These are phyloP conservation scores for Platichthys flesus DNA, from an alignment of 2,113 vertebrate species.

Conservation along the genomic window DNA sequence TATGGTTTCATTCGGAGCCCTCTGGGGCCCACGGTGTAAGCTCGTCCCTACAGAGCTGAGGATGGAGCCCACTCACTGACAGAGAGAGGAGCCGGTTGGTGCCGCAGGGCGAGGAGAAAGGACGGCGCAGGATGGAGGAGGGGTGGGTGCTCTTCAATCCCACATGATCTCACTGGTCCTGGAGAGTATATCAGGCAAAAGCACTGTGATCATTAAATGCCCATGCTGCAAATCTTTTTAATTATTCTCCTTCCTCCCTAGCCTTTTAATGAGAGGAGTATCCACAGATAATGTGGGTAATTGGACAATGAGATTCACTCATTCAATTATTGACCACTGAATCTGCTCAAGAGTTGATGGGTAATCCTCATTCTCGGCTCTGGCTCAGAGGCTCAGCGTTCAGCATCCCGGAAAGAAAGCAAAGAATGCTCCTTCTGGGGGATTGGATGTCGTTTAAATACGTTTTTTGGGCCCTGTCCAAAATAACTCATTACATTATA, in stretches of 20 bases:
- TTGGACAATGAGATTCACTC: conserved; percentile 81
- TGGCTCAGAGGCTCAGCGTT: conserved; percentile 46
- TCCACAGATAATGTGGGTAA: conserved; percentile 82
- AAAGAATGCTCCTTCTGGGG: conserved; percentile 32
- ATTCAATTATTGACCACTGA: conserved; percentile 83
- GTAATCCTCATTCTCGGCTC: conserved; percentile 61
- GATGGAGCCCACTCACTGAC: conserved; percentile 38
- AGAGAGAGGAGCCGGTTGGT: conserved; percentile 39
- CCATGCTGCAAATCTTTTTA: conserved; percentile 80
- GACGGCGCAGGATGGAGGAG: conserved; percentile 19
- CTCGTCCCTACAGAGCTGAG: conserved; percentile 28
- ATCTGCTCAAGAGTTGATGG: conserved; percentile 73
- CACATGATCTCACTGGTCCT: conserved; percentile 73
- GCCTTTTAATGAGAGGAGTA: conserved; percentile 80
- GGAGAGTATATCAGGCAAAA: conserved; percentile 76
- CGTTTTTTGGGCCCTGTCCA: conserved; percentile 32
- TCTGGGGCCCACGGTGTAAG: conserved; percentile 22
- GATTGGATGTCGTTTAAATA: conserved; percentile 44
- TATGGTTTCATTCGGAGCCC: conserved; percentile 10
- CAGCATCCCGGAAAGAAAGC: conserved; percentile 20
- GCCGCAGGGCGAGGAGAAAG: conserved; percentile 28
- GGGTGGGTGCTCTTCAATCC: conserved; percentile 46
- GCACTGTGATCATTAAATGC: conserved; percentile 78
- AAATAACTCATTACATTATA: conserved; percentile 53
- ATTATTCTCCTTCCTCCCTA: conserved; percentile 77